Evolutionary conservation across 2,797 vertebrate genomes (phyloP).

Genomic region (Melanotaenia boesemani): DNA sequence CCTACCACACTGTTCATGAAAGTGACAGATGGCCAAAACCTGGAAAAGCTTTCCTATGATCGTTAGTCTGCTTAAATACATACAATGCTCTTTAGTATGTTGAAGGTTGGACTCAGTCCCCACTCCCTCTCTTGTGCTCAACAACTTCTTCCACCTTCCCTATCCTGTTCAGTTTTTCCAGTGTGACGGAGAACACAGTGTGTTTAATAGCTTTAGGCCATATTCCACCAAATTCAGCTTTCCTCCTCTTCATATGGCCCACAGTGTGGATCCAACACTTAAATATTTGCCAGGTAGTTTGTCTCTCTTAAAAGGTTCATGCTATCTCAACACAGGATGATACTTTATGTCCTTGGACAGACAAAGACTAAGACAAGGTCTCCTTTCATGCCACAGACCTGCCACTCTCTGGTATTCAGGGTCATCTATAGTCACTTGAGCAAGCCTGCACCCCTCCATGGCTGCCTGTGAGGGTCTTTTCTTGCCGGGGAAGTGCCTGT

Average conservation of each 20-base stretch:
- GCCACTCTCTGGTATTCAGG: conserved; percentile 70
- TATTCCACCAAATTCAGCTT: conserved; percentile 70
- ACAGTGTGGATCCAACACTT: conserved; percentile 61
- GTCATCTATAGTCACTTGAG: conserved; percentile 72
- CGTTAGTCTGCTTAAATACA: conserved; percentile 69
- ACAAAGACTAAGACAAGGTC: conserved; percentile 73
- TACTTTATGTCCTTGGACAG: conserved; percentile 66
- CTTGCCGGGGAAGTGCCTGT: conserved; percentile 79
- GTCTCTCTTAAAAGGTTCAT: conserved; percentile 54
- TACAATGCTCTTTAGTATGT: conserved; percentile 74
- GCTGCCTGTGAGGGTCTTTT: conserved; percentile 69
- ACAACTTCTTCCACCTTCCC: conserved; percentile 70
- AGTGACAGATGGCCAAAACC: conserved; percentile 85
- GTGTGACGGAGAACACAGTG: conserved; percentile 64
- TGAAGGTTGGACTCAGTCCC: conserved; percentile 51
- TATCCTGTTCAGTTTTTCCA: conserved; percentile 75
- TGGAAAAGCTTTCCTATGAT: conserved; percentile 81
- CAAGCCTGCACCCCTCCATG: conserved; percentile 56
- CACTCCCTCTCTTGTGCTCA: conserved; percentile 44
- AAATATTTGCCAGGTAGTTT: conserved; percentile 73
- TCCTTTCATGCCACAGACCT: conserved; percentile 75
- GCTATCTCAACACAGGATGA: conserved; percentile 70
- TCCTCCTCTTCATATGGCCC: conserved; percentile 66
- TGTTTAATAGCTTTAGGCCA: conserved; percentile 75
- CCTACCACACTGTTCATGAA: conserved; percentile 84